Conservation (phyloP, 2,797 vertebrate genomes). For the Coregonus ussuriensis region DNA sequence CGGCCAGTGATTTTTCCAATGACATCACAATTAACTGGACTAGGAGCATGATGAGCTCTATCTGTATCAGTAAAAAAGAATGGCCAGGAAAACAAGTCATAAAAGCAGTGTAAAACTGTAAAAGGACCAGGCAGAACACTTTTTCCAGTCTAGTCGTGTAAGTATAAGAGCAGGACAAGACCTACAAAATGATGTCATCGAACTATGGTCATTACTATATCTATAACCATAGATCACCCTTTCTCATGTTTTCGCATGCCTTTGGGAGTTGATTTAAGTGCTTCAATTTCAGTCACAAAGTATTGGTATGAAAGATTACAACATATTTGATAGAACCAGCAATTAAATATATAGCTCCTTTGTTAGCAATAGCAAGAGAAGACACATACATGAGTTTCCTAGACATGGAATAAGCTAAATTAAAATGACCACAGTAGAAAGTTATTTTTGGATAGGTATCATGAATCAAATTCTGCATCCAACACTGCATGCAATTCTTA, state of each 20-base stretch:
- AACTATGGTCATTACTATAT: conserved; percentile 13
- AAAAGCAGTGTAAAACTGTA: not conserved
- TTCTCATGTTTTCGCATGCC: not conserved
- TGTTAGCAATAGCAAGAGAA: not conserved
- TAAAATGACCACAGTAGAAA: not conserved
- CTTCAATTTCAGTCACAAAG: conserved; percentile 6
- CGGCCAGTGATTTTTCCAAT: too few relatives aligned
- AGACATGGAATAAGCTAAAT: not conserved
- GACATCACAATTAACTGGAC: too few relatives aligned
- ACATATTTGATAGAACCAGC: conserved; percentile 2
- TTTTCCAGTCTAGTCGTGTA: not conserved
- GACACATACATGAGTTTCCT: not conserved
- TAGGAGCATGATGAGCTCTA: not conserved
- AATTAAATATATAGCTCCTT: conserved; percentile 7
- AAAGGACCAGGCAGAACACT: not conserved
- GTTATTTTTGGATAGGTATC: too few relatives aligned
- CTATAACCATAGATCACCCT: conserved; percentile 26
- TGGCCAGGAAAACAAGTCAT: not conserved
- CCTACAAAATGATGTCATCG: conserved; percentile 27
- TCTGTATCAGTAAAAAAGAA: not conserved
- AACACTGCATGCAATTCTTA: not conserved
- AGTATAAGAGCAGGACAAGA: conserved; percentile 22
- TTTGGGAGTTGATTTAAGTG: conserved; percentile 15
- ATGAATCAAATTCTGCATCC: too few relatives aligned
- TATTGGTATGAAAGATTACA: conserved; percentile 15